Evolutionary conservation across 2,797 vertebrate species (phyloP).

Genomic region (Serranus cabrilla): DNA sequence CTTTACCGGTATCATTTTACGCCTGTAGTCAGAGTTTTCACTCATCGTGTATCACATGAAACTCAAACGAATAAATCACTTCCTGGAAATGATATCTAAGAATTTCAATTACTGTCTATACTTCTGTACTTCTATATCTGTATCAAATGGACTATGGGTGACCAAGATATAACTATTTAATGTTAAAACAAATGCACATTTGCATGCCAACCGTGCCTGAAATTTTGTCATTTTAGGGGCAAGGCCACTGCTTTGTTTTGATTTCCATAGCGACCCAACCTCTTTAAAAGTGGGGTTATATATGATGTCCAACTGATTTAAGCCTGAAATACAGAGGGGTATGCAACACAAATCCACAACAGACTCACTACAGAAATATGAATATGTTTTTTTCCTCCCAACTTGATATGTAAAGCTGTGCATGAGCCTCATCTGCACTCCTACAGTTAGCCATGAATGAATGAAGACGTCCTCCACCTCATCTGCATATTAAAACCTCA

Average conservation of each 20-base stretch:
- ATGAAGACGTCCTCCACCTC: background rate
- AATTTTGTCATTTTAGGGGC: no score
- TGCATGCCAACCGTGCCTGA: background rate
- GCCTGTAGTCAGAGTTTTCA: background rate
- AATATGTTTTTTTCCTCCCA: no score
- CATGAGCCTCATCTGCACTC: background rate
- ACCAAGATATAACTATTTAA: background rate
- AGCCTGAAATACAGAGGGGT: background rate
- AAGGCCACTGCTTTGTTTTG: no score
- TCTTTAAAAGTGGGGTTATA: background rate
- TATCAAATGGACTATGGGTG: background rate
- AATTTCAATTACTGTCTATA: background rate
- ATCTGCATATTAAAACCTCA: no score
- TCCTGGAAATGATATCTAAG: background rate
- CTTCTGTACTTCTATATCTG: no score
- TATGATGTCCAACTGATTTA: background rate
- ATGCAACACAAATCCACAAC: background rate
- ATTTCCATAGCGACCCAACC: no score
- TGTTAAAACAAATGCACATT: background rate
- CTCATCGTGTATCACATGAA: background rate
- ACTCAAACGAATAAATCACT: background rate
- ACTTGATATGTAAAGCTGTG: no score
- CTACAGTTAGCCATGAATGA: background rate
- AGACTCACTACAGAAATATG: no score
- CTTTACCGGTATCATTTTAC: slow-evolving; percentile 11